Percentiles rank a stretch among this genome's conserved stretches.
phyloP scores from a whole-genome alignment of 2,113 vertebrate species.

The Myotis lucifugus region DNA sequence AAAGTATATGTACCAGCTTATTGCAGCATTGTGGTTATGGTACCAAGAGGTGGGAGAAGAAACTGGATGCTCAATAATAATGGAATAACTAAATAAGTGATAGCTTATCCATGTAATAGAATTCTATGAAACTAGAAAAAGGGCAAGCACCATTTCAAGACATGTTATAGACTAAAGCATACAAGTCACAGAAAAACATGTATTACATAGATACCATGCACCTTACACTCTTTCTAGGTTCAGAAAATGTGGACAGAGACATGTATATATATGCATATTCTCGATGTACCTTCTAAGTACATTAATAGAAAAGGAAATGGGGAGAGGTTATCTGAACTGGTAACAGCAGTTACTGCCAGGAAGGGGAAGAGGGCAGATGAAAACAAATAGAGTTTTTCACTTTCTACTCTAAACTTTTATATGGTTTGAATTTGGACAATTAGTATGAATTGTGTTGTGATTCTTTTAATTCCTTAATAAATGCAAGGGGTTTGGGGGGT shows the following conservation, averaged over 20 bases:
- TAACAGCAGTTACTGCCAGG: background rate
- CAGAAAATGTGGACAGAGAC: background rate
- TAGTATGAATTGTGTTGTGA: background rate
- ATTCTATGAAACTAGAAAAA: background rate
- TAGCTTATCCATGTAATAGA: background rate
- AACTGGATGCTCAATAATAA: background rate
- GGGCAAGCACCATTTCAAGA: background rate
- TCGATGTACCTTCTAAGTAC: background rate
- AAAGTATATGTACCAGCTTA: background rate
- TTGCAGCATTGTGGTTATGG: background rate
- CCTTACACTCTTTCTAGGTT: background rate
- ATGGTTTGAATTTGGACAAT: background rate
- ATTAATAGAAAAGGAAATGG: background rate
- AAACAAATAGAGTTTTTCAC: background rate
- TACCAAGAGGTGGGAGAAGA: background rate
- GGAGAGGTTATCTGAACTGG: background rate
- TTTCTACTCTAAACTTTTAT: background rate
- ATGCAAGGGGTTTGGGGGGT: background rate
- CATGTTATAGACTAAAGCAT: background rate
- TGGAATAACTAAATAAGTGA: background rate
- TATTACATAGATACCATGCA: no score
- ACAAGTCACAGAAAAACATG: background rate
- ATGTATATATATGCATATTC: background rate
- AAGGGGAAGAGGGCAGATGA: background rate
- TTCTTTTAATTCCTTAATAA: background rate